Evolutionary conservation across 1,140 invertebrate genomes (phyloP).

Genomic region (Tetraneura akinire): DNA sequence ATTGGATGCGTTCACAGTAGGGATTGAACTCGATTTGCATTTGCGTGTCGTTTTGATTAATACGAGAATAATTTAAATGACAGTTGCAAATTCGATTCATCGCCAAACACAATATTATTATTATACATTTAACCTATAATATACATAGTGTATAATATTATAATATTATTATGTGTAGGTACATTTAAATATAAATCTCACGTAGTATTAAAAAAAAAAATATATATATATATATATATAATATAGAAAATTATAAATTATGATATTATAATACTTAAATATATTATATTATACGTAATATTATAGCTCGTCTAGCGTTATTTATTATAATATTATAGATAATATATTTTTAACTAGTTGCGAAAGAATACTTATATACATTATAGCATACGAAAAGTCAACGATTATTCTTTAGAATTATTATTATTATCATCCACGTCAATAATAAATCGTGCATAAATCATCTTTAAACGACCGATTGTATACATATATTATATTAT

Average conservation of each 20-base stretch:
- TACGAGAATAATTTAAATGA: neutral
- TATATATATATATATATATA: no score
- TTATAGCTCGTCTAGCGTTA: no score
- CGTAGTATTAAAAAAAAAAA: no score
- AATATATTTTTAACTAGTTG: neutral
- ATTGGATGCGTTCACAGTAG: no score
- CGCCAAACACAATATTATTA: neutral
- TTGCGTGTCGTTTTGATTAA: slow-evolving; percentile 16
- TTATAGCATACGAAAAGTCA: neutral
- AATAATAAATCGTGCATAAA: slow-evolving; percentile 9
- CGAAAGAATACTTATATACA: neutral
- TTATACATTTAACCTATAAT: no score
- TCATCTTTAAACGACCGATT: slow-evolving; percentile 14
- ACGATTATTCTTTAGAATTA: neutral
- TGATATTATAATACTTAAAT: no score
- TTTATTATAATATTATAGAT: no score
- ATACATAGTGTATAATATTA: no score
- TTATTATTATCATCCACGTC: neutral
- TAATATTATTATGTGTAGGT: no score
- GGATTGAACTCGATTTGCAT: neutral
- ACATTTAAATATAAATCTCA: no score
- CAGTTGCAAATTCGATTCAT: slow-evolving; percentile 11
- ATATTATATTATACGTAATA: no score
- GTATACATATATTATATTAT: neutral
- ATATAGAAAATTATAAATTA: no score